Conservation (phyloP, 2,797 vertebrate species). For the Limnodromus scolopaceus region DNA sequence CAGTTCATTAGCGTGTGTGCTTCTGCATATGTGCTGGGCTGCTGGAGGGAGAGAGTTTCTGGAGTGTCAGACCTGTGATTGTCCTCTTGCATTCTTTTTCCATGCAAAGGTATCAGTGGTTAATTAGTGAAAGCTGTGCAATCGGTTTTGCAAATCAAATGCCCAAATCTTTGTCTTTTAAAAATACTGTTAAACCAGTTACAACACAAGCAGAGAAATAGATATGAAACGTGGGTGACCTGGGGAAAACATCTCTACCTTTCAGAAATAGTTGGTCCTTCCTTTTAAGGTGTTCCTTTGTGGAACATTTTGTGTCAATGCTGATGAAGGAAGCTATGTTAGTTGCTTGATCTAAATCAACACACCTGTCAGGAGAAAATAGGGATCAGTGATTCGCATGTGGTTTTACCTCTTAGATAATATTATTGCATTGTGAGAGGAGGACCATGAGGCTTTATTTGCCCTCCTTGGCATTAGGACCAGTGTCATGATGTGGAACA, state of each 20-base stretch:
- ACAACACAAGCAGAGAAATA: background rate
- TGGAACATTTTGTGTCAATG: background rate
- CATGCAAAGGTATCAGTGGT: background rate
- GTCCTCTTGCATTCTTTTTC: background rate
- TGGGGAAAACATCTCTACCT: background rate
- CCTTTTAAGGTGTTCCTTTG: background rate
- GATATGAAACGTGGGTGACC: background rate
- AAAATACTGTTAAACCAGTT: background rate
- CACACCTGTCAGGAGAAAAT: background rate
- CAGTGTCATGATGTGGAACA: background rate
- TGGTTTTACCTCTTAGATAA: background rate
- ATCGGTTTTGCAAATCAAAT: background rate
- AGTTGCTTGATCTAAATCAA: background rate
- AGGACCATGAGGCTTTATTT: background rate
- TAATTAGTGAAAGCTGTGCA: background rate
- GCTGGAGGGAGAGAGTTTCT: background rate
- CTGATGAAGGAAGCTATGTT: background rate
- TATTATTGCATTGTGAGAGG: background rate
- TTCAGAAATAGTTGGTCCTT: background rate
- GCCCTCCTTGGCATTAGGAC: background rate
- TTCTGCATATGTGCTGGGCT: background rate
- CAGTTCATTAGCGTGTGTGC: background rate
- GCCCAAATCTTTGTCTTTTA: background rate
- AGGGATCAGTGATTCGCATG: background rate
- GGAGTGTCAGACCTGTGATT: background rate